phyloP scores from a whole-genome alignment of 2,888 invertebrate species.

The Nomada hirtipes region DNA sequence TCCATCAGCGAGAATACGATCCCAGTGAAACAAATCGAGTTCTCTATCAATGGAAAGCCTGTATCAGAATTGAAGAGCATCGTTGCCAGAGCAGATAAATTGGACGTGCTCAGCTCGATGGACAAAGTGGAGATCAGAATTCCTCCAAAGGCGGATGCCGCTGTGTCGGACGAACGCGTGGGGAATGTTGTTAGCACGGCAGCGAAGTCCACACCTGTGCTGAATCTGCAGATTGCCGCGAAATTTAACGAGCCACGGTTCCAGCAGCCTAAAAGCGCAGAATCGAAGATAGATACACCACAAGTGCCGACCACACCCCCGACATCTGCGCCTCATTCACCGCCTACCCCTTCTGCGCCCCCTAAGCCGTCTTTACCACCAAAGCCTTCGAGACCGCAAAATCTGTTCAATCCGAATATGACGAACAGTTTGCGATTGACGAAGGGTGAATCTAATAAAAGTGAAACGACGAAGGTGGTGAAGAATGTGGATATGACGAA shows the following conservation, averaged over 20 bases:
- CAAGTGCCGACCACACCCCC: neutral
- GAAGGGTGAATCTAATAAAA: neutral
- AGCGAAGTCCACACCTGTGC: slow-evolving; percentile 9
- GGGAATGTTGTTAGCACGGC: neutral
- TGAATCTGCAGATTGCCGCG: slow-evolving; percentile 67
- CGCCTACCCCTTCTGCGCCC: neutral
- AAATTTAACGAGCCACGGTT: slow-evolving; percentile 52
- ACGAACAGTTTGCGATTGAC: neutral
- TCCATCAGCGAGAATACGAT: slow-evolving; percentile 66
- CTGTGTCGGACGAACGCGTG: neutral
- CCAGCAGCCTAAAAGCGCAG: neutral
- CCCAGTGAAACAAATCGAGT: slow-evolving; percentile 70
- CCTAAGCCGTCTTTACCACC: neutral
- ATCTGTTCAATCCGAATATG: neutral
- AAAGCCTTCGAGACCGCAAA: neutral
- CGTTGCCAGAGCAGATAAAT: slow-evolving; percentile 52
- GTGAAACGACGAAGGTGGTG: neutral
- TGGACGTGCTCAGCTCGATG: slow-evolving; percentile 67
- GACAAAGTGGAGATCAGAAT: slow-evolving; percentile 73
- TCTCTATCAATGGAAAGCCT: slow-evolving; percentile 72
- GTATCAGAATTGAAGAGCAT: slow-evolving; percentile 65
- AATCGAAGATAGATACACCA: neutral
- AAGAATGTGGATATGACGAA: neutral
- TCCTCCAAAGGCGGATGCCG: slow-evolving; percentile 32
- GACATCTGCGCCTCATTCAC: neutral